Evolutionary conservation across 2,113 vertebrate genomes (phyloP).

Genomic region (Chlamydotis undulata): DNA sequence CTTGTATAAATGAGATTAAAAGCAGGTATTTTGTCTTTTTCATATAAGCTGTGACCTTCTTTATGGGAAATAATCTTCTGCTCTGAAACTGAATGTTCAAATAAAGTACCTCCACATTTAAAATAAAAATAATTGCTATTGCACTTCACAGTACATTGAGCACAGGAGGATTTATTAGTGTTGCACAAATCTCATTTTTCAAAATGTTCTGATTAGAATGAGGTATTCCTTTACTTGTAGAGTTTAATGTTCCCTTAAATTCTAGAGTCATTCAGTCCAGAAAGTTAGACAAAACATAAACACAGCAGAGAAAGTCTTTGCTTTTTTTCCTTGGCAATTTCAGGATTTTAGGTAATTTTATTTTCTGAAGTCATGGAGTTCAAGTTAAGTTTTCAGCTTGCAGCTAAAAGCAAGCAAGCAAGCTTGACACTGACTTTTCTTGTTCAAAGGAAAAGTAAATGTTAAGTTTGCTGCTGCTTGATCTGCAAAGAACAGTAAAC

Average conservation of each 20-base stretch:
- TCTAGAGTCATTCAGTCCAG: background rate
- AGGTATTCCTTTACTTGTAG: background rate
- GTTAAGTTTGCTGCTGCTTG: background rate
- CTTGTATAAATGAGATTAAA: background rate
- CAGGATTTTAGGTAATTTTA: background rate
- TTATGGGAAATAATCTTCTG: background rate
- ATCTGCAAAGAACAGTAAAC: background rate
- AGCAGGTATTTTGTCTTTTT: background rate
- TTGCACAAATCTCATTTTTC: background rate
- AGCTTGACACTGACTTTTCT: background rate
- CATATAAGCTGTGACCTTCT: background rate
- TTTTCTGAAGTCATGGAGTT: background rate
- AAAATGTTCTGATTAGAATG: background rate
- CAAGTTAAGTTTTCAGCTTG: background rate
- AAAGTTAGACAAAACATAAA: background rate
- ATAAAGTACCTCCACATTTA: background rate
- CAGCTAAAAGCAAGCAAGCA: background rate
- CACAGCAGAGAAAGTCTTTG: background rate
- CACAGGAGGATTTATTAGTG: background rate
- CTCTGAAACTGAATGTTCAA: background rate
- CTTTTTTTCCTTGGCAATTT: background rate
- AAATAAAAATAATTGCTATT: background rate
- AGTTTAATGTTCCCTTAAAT: background rate
- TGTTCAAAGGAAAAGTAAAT: background rate
- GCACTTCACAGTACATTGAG: background rate